A percentile compares a stretch with the other conserved stretches of the same genome.
Evolutionary conservation across 2,797 vertebrate species (phyloP).

Genomic region (Toxotes lorentzi): DNA sequence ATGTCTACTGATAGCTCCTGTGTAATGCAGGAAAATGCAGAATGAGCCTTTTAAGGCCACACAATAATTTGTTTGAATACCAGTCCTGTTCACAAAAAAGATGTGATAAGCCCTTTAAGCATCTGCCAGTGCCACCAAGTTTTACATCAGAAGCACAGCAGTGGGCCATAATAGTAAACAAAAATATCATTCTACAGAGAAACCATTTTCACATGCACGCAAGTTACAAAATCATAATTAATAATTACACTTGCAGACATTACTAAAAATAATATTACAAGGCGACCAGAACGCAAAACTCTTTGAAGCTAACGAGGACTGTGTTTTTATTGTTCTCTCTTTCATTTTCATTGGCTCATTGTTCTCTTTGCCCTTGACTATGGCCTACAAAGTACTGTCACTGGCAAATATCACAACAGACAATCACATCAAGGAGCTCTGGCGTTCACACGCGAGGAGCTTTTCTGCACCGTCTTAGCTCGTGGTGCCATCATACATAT

Average conservation of each 20-base stretch:
- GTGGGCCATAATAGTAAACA: not conserved
- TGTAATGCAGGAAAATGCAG: not conserved
- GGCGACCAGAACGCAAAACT: conserved; percentile 7
- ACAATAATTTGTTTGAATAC: conserved; percentile 5
- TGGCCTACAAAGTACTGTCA: conserved; percentile 43
- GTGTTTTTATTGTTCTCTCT: conserved; percentile 18
- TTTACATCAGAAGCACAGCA: not conserved
- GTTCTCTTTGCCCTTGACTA: conserved; percentile 59
- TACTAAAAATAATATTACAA: not conserved
- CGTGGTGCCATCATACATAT: conserved; percentile 71
- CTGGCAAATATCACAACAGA: conserved; percentile 68
- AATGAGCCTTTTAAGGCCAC: not conserved
- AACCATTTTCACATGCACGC: not conserved
- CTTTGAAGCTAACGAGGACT: conserved; percentile 1
- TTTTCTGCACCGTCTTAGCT: conserved; percentile 47
- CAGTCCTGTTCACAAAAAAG: conserved; percentile 5
- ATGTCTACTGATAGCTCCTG: not conserved
- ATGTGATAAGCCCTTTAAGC: not conserved
- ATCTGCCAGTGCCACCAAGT: not conserved
- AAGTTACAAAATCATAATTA: not conserved
- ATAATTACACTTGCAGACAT: not conserved
- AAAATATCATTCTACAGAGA: not conserved
- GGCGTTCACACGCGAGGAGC: conserved; percentile 73
- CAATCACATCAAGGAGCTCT: conserved; percentile 62
- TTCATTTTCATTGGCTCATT: conserved; percentile 17